phyloP scores from a whole-genome alignment of 2,113 vertebrate genomes.

The Ammospiza caudacuta region DNA sequence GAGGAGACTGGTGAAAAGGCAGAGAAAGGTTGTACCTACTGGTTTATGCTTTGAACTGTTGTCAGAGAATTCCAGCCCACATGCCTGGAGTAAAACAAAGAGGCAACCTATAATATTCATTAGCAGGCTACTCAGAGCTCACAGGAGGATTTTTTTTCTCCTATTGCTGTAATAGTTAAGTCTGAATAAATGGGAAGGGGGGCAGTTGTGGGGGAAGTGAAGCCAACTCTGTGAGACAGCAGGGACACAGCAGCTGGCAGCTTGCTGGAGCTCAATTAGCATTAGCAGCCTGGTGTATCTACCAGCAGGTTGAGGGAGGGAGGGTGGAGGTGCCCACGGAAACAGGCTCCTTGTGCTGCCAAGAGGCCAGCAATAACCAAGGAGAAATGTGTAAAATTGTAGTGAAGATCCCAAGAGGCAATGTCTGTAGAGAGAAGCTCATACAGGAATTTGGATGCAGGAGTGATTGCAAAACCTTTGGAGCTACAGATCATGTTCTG shows the following conservation, averaged over 20 bases:
- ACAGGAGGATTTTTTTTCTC: neutral
- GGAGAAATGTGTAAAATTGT: neutral
- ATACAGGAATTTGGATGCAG: neutral
- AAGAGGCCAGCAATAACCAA: neutral
- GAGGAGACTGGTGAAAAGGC: accelerated
- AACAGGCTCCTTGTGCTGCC: neutral
- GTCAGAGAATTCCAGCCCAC: neutral
- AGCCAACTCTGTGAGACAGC: neutral
- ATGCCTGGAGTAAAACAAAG: neutral
- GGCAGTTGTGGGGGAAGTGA: neutral
- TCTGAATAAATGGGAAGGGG: neutral
- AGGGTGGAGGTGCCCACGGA: neutral
- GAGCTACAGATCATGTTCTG: neutral
- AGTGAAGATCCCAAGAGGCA: neutral
- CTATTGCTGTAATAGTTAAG: neutral
- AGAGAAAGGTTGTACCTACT: neutral
- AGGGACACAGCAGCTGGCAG: neutral
- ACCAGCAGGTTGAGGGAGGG: neutral
- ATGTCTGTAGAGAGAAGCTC: neutral
- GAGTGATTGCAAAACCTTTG: neutral
- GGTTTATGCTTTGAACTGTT: neutral
- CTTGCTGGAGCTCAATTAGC: neutral
- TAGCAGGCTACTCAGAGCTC: neutral
- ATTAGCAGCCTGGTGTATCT: neutral
- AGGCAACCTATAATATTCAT: neutral